These are phyloP conservation scores for Tenthredo mesomela DNA, from an alignment of 2,888 invertebrate species.

Conservation along the genomic window DNA sequence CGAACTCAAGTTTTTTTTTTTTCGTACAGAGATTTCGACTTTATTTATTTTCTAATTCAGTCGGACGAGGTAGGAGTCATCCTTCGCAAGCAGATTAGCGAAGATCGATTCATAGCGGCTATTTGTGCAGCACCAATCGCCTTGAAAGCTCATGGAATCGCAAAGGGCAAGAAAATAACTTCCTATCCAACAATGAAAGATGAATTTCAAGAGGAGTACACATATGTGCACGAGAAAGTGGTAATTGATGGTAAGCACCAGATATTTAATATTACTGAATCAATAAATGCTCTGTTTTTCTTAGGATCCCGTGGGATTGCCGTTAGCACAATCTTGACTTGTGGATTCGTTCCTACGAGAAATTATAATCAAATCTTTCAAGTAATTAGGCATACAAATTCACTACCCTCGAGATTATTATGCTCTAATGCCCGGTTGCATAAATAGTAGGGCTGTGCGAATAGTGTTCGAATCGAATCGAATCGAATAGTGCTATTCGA, in stretches of 20 bases:
- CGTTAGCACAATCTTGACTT: too few relatives aligned
- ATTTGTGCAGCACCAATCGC: constrained; percentile 98
- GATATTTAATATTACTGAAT: not conserved
- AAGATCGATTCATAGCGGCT: constrained; percentile 90
- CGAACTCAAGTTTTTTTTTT: not conserved
- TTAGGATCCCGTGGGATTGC: too few relatives aligned
- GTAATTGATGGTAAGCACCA: constrained; percentile 82
- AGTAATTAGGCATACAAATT: too few relatives aligned
- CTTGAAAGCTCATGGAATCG: constrained; percentile 90
- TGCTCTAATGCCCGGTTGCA: too few relatives aligned
- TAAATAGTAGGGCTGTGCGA: too few relatives aligned
- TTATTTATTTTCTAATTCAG: constrained; percentile 74
- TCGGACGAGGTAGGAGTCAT: constrained; percentile 88
- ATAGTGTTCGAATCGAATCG: too few relatives aligned
- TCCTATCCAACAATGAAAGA: constrained; percentile 94
- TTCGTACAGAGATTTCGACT: not conserved
- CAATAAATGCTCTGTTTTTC: constrained; percentile 23
- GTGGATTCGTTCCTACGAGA: too few relatives aligned
- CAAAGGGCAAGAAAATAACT: constrained; percentile 89
- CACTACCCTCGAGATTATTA: too few relatives aligned
- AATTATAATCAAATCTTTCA: too few relatives aligned
- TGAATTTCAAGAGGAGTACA: constrained; percentile 84
- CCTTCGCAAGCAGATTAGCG: constrained; percentile 88
- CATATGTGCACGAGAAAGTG: constrained; percentile 83
- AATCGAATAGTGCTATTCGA: too few relatives aligned